phyloP scores from a whole-genome alignment of 1,140 invertebrate genomes.

The Potamilus streckersoni region DNA sequence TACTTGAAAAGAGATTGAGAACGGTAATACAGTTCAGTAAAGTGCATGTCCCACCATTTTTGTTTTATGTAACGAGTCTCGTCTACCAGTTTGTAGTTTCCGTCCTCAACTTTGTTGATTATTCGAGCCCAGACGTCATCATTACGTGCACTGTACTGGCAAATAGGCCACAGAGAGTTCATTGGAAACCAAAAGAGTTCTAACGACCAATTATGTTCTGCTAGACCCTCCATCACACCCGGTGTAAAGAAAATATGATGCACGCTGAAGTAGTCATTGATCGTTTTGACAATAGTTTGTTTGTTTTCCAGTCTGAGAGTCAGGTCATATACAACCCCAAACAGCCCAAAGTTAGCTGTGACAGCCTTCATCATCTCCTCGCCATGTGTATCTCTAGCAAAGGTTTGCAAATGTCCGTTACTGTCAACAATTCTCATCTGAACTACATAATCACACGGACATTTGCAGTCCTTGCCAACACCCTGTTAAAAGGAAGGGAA shows the following conservation, averaged over 20 bases:
- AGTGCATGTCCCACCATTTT: not conserved
- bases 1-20: not conserved
- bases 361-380: conserved; percentile 12
- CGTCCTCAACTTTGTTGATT: conserved; percentile 8
- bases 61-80: not conserved
- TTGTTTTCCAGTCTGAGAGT: conserved; percentile 7
- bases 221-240: not conserved
- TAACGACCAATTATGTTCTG: conserved; percentile 19
- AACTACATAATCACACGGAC: conserved; percentile 12
- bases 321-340: conserved; percentile 25
- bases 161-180: not conserved
- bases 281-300: conserved; percentile 4
- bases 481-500: conserved; percentile 2
- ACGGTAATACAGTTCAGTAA: not conserved
- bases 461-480: not conserved
- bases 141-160: conserved; percentile 5
- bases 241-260: conserved; percentile 3
- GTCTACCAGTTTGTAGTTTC: not conserved
- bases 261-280: conserved; percentile 9
- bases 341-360: conserved; percentile 17
- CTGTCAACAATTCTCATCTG: conserved; percentile 17
- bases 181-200: conserved; percentile 24
- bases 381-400: not conserved
- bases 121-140: conserved; percentile 14
- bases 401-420: conserved; percentile 11